These are phyloP conservation scores for Neodiprion pinetum DNA, from an alignment of 1,140 invertebrate species.

Conservation along the genomic window DNA sequence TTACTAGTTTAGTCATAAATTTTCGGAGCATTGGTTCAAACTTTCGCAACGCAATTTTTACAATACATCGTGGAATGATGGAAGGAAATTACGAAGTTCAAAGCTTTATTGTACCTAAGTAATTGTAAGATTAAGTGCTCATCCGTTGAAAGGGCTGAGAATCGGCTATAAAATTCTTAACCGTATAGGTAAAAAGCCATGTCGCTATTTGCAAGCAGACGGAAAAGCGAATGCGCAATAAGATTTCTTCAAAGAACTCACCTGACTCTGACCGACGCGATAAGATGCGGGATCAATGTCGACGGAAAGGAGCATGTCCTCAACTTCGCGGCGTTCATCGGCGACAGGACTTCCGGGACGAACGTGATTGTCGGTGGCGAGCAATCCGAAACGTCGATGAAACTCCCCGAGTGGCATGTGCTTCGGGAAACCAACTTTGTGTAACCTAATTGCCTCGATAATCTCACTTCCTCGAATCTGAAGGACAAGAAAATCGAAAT, in stretches of 20 bases:
- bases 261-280: conserved; percentile 90
- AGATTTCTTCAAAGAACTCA: conserved; percentile 58
- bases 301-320: conserved; percentile 83
- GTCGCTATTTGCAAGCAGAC: background rate
- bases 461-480: conserved; percentile 91
- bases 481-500: conserved; percentile 36
- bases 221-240: conserved; percentile 5
- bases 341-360: conserved; percentile 64
- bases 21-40: too few species aligned
- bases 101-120: too few species aligned
- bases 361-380: conserved; percentile 66
- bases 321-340: conserved; percentile 72
- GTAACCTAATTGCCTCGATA: conserved; percentile 84
- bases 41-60: too few species aligned
- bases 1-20: too few species aligned
- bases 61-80: too few species aligned
- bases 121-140: too few species aligned
- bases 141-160: too few species aligned
- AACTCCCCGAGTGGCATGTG: conserved; percentile 89
- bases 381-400: conserved; percentile 79
- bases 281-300: conserved; percentile 89
- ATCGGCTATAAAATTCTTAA: too few species aligned
- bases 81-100: too few species aligned
- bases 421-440: conserved; percentile 94
- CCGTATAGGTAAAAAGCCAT: too few species aligned